Base-by-base conservation (phyloP, 1,140 invertebrate species). In the Cotesia typhae region DNA sequence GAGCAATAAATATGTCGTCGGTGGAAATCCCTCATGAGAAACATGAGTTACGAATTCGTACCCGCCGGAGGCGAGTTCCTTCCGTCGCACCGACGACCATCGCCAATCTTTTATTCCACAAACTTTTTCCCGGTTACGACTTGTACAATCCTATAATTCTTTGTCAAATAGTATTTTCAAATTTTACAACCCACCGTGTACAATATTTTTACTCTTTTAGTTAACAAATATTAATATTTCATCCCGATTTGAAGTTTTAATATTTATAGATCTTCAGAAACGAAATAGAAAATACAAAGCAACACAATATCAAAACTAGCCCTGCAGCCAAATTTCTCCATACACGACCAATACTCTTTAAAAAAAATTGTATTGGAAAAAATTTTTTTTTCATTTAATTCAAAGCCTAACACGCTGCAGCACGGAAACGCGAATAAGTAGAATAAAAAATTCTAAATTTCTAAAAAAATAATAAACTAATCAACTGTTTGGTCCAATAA, bases 1-100 rank as follows among this genome's bases (percentile, higher is more conserved):
- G 55, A 67, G 73, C 73, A 71, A 74, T 74, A 74, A 74, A 74
- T 74, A 74, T 74, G 73, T 74, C 73, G 73, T 59, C 63, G 38
- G 28, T 67, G 73, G 51, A 66, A 74, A 74, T 74, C 73, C 73
- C 47, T 53, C 65, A 68, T 68, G 67, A 37, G 73, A 70, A 74
- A 74, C 69, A 74, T 70, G 63, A 67, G 66, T 71, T 67, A 71
- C 65, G 68, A 57, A 74, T 74, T 70, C 72, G 55, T 70, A 47
- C 28, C 53, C 35, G 20, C 12, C 57, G 36, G 55, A 12, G 12
- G 41, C 41, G 20, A 68, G 53, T 68, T 68, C 52, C 67, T 59
- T 68, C 67, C 55, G 67, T 68, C 55, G 37, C 38, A 28, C 28
- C 65, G 28, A 55, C 51, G 51, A 55, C 65, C 65, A 67, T 53